phyloP scores from a whole-genome alignment of 2,797 vertebrate species.

The Paratrypauchen microcephalus region DNA sequence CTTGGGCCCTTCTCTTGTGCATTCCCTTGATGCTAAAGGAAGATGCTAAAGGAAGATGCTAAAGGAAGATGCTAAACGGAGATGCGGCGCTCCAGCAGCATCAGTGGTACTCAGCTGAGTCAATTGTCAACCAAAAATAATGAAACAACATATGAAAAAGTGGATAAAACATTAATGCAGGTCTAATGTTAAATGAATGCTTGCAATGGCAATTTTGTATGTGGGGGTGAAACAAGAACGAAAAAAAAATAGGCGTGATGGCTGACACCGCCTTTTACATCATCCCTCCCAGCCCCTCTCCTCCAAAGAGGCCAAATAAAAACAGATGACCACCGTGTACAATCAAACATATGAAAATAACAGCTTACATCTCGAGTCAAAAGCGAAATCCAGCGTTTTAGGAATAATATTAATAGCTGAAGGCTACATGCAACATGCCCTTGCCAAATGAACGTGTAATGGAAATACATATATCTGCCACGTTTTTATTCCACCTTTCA shows the following conservation, averaged over 20 bases:
- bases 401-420: accelerated
- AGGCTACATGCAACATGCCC: slow-evolving; percentile 23
- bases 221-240: no score
- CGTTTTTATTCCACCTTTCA: slow-evolving; percentile 14
- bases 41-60: slow-evolving; percentile 62
- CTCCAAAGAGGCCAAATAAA: slow-evolving; percentile 16
- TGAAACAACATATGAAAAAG: not conserved
- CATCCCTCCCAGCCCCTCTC: slow-evolving; percentile 42
- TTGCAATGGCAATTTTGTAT: not conserved
- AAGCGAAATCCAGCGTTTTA: accelerated
- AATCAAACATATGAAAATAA: not conserved
- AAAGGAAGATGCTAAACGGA: slow-evolving; percentile 52
- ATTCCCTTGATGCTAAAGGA: slow-evolving; percentile 42
- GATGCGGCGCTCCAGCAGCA: slow-evolving; percentile 60
- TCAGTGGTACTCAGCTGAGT: slow-evolving; percentile 44
- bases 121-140: not conserved
- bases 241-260: slow-evolving; percentile 44
- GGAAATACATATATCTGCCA: slow-evolving; percentile 21
- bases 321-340: not conserved
- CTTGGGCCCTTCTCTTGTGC: slow-evolving; percentile 27
- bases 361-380: not conserved
- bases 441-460: slow-evolving; percentile 32
- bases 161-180: not conserved
- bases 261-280: slow-evolving; percentile 74
- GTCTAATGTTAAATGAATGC: not conserved